Evolutionary conservation across 1,140 invertebrate species (phyloP).

Genomic region (Aradophagus sp.): DNA sequence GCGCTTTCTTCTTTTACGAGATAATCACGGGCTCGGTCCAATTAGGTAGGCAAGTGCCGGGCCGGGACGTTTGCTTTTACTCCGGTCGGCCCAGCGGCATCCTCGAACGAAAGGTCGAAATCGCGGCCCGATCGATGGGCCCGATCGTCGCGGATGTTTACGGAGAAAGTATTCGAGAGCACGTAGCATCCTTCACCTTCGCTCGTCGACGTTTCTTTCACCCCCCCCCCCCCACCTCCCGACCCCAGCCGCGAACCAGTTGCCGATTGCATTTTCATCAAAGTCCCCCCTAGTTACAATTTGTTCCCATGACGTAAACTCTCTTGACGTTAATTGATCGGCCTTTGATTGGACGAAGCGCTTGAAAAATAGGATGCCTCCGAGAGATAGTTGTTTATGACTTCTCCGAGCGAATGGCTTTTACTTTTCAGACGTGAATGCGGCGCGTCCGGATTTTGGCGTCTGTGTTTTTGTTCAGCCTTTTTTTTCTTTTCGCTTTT

Average conservation of each 20-base stretch:
- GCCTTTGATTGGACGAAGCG: constrained; percentile 1
- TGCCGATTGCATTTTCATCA: too few species aligned
- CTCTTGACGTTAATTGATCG: not conserved
- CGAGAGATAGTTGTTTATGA: too few species aligned
- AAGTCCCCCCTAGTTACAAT: constrained; percentile 4
- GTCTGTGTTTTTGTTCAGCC: too few species aligned
- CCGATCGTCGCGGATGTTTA: constrained; percentile 47
- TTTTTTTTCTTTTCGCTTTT: too few species aligned
- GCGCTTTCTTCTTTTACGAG: too few species aligned
- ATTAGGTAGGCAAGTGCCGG: constrained; percentile 43
- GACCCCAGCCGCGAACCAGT: too few species aligned
- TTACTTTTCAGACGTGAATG: too few species aligned
- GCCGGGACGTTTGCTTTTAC: constrained; percentile 58
- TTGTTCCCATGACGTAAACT: constrained; percentile 1
- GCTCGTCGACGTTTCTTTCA: constrained; percentile 59
- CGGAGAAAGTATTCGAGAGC: constrained; percentile 66
- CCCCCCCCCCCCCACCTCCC: too few species aligned
- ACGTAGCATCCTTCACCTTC: constrained; percentile 69
- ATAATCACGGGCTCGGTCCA: constrained; percentile 36
- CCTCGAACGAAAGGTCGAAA: constrained; percentile 41
- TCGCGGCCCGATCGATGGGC: constrained; percentile 44
- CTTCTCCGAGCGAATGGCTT: too few species aligned
- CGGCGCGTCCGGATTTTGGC: too few species aligned
- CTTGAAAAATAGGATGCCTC: too few species aligned
- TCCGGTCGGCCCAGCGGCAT: constrained; percentile 33